Percentiles rank a stretch among this genome's conserved stretches.
These are phyloP conservation scores for Heptranchias perlo DNA, from an alignment of 2,113 vertebrate species.

Conservation along the genomic window DNA sequence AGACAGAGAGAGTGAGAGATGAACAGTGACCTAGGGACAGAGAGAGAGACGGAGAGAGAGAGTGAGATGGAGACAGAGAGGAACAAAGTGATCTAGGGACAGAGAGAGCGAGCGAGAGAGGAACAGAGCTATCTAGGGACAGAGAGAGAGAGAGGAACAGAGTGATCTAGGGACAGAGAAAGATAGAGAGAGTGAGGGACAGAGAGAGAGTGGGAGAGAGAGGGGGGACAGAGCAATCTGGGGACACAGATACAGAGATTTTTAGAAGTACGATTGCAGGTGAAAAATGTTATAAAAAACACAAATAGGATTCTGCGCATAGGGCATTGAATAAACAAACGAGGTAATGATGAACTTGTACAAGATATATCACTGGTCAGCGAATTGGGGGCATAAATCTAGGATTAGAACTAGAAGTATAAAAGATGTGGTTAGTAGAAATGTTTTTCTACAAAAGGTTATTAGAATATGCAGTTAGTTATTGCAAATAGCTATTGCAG, in stretches of 20 bases:
- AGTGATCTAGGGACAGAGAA: too few species aligned
- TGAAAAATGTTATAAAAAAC: background rate
- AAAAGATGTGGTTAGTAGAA: background rate
- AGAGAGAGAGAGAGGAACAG: too few species aligned
- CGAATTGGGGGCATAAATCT: background rate
- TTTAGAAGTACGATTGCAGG: background rate
- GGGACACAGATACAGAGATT: background rate
- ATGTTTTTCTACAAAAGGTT: background rate
- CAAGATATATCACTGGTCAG: background rate
- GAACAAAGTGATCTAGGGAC: too few species aligned
- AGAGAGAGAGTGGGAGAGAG: too few species aligned
- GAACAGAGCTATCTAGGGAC: too few species aligned
- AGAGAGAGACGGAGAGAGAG: too few species aligned
- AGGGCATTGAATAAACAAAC: background rate
- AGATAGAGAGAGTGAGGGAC: too few species aligned
- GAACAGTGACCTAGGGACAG: too few species aligned
- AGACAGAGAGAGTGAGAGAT: too few species aligned
- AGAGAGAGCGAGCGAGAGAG: too few species aligned
- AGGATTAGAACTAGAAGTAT: background rate
- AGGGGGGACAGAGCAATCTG: background rate
- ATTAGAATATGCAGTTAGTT: background rate
- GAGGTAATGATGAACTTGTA: background rate
- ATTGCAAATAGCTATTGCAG: background rate
- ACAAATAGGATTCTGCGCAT: background rate
- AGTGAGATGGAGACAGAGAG: too few species aligned